Conservation (phyloP, 2,113 vertebrate species). For the Mus spicilegus region DNA sequence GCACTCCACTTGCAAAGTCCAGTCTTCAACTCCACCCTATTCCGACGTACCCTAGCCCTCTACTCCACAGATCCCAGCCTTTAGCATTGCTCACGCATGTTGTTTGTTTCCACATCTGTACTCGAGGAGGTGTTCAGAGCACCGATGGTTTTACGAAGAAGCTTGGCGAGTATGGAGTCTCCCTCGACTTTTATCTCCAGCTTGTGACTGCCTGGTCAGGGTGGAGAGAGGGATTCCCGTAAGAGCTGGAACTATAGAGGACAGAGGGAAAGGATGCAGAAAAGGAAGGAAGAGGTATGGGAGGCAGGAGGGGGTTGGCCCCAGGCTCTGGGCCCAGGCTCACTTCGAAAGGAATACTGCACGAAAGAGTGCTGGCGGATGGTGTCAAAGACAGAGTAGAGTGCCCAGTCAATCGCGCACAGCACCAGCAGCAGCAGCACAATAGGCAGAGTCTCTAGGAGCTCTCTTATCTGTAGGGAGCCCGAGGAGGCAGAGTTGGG, state of each 20-base stretch:
- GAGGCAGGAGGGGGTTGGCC: background rate
- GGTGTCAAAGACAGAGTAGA: conserved; percentile 89
- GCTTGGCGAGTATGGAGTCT: conserved; percentile 89
- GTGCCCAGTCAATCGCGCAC: conserved; percentile 85
- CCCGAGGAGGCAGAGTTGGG: too few relatives aligned
- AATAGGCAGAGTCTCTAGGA: conserved; percentile 85
- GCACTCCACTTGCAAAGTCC: background rate
- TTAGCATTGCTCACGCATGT: conserved; percentile 83
- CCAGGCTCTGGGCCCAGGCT: conserved; percentile 63
- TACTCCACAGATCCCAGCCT: background rate
- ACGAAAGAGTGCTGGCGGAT: conserved; percentile 89
- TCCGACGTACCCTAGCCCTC: background rate
- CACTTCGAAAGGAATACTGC: conserved; percentile 90
- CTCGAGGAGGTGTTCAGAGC: conserved; percentile 90
- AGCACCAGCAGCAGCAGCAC: conserved; percentile 86
- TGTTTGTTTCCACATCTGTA: conserved; percentile 83
- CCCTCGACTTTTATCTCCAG: conserved; percentile 90
- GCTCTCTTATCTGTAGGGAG: conserved; percentile 81
- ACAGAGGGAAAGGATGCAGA: background rate
- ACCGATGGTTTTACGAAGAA: conserved; percentile 89
- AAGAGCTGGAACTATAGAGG: background rate
- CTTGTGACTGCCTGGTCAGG: conserved; percentile 89
- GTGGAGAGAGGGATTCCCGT: background rate
- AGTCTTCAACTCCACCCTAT: background rate
- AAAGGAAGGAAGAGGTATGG: background rate